phyloP scores from a whole-genome alignment of 2,113 vertebrate species.

The Tinamus guttatus region DNA sequence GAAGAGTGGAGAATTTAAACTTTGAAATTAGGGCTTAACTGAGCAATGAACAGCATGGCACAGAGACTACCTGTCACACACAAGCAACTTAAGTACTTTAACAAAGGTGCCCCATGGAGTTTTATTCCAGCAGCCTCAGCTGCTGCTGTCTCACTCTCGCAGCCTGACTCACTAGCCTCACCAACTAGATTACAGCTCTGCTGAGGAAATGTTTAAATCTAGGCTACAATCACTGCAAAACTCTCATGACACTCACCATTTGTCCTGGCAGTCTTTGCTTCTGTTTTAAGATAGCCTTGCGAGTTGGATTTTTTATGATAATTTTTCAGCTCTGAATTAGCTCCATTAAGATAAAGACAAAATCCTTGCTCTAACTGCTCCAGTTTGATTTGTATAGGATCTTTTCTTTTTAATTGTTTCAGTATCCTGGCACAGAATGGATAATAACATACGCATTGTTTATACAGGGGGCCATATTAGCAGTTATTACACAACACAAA shows the following conservation, averaged over 20 bases:
- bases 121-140: neutral
- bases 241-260: conserved; percentile 75
- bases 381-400: conserved; percentile 81
- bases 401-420: conserved; percentile 83
- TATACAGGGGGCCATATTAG: neutral
- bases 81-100: neutral
- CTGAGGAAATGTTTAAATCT: neutral
- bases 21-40: neutral
- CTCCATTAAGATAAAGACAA: conserved; percentile 94
- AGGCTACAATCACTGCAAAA: neutral
- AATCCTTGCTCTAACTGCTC: conserved; percentile 92
- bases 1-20: neutral
- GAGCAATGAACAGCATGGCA: neutral
- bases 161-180: neutral
- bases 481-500: neutral
- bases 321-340: conserved; percentile 83
- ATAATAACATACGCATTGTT: neutral
- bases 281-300: conserved; percentile 35
- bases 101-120: neutral
- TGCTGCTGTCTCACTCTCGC: neutral
- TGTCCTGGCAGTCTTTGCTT: conserved; percentile 60
- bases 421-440: conserved; percentile 79
- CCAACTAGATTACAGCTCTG: neutral
- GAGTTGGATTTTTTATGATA: conserved; percentile 54
- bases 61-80: neutral